Base-by-base conservation (phyloP, 2,888 invertebrate genomes). In the Hyppa rectilinea region DNA sequence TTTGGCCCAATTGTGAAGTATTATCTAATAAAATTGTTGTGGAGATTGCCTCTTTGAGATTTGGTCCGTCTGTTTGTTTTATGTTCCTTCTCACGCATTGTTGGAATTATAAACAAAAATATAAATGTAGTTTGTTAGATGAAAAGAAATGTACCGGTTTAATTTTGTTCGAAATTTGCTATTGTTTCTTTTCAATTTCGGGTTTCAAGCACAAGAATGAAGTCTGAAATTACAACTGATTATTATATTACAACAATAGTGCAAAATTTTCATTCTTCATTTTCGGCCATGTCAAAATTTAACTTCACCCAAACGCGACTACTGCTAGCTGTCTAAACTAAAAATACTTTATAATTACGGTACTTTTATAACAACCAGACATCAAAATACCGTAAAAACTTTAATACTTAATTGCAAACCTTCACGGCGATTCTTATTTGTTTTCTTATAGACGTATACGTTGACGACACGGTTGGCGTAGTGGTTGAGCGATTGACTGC, bases 1-100 rank as follows among this genome's bases (percentile, higher is more conserved):
- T 83, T 68, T 62, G 66, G 70, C 67, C 72, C 86, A 84, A 82
- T 86, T 86, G 75, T 71, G 29, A 40, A 70, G 71, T 59, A 71
- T 81, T 81, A 83, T 81, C 73, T 78, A 82, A 78, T 84, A 79
- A 71, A 69, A 59, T 69, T 72, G 78, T 52, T 69, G 67, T 55
- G 20, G 49, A 40, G 58, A 78, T 81, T 71, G 82, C 31, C 45
- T 36, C 56, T 78, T 76, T 66, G 26, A 38, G 17, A 34, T 58
- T 47, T 56, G 31, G 40, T 20, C n/a, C n/a, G n/a, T n/a, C 7
- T 14, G 9, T 65, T 59, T 59, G 20, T 55, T 60, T 26, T 55
- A n/a, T 14, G 1, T 4, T 50, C 6, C 26, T 71, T 71, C 73
- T 78, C 79, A 66, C 79, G 65, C 72, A 40, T 63, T 62, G 71